Evolutionary conservation across 2,797 vertebrate species (phyloP).

Genomic region (Gambelia wislizenii): DNA sequence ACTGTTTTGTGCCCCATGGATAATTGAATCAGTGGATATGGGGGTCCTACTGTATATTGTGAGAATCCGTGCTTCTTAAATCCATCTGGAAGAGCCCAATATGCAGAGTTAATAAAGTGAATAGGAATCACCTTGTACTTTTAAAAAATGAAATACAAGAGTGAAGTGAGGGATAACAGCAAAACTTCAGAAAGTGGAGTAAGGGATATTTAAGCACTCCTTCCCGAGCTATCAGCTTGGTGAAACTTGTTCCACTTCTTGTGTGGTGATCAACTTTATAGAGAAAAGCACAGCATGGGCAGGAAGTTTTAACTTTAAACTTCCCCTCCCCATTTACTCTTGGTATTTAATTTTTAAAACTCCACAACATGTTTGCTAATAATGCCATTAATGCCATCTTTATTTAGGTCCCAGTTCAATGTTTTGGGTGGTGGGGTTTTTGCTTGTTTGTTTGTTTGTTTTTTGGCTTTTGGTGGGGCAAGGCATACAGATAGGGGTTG

Average conservation of each 20-base stretch:
- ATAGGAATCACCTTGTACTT: background rate
- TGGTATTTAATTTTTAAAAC: background rate
- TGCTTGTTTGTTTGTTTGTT: background rate
- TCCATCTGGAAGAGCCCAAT: too few species aligned
- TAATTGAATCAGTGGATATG: too few species aligned
- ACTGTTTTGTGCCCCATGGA: too few species aligned
- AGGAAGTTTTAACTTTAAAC: background rate
- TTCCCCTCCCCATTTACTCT: background rate
- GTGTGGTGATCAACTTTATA: background rate
- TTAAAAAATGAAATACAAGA: background rate
- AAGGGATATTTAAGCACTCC: background rate
- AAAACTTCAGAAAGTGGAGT: background rate
- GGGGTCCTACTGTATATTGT: too few species aligned
- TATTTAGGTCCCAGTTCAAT: background rate
- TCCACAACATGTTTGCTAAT: background rate
- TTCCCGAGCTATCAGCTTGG: background rate
- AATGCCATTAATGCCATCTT: background rate
- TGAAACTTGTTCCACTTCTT: background rate
- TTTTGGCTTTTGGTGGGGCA: background rate
- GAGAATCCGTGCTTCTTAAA: too few species aligned
- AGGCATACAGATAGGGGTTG: too few species aligned
- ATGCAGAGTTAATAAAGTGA: too few species aligned
- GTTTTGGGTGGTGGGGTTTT: background rate
- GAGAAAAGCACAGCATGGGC: background rate
- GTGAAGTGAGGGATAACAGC: background rate